Evolutionary conservation across 92 coral and sea anemone species (phyloP), one percentile per base, ranked within the genome.

Genomic region (Epizoanthus ramosus): DNA sequence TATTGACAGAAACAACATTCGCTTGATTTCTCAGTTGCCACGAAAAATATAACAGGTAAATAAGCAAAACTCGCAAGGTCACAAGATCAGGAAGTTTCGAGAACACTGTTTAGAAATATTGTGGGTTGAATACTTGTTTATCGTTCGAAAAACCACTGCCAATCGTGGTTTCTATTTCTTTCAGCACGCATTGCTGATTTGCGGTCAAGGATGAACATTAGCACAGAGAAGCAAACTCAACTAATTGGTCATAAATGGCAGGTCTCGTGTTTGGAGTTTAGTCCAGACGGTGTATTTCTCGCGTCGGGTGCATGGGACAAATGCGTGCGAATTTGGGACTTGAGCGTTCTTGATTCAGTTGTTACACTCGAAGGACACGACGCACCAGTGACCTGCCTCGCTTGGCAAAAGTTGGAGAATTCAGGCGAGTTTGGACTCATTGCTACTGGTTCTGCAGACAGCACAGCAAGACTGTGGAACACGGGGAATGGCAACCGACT

Each of bases 281-380:
- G 98, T 37, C 90, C 98, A n/a, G 90, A 86, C 41, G 98, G 95
- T 33, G 77, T 94, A 24, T 87, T 85, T 81, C 91, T 97, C 7
- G 99, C 99, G 5, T 97, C 99, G 0, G 92, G 95, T 25, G 85
- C 96, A 25, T 97, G 99, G 99, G 99, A 97, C 74, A 97, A 97
- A 71, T 85, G 89, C 10, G 98, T 87, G 2, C 79, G 93, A 21
- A 85, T 97, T 54, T 97, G 99, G 99, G 98, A 97, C 84, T 86
- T 97, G 72, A 86, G 98, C 60, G 91, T 92, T 15, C 79, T 94
- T 50, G 98, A 97, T 63, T 89, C 98, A 4, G 89, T 89, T 45
- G 91, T 91, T 37, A 75, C 72, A 21, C 85, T 97, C 9, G 73
- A 85, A 68, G 93, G 90, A 56, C 99, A 97, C 80, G 90, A 87